Percentiles rank a stretch among this genome's conserved stretches.
These are phyloP conservation scores for Decapterus maruadsi DNA, from an alignment of 2,797 vertebrate species.

Conservation along the genomic window DNA sequence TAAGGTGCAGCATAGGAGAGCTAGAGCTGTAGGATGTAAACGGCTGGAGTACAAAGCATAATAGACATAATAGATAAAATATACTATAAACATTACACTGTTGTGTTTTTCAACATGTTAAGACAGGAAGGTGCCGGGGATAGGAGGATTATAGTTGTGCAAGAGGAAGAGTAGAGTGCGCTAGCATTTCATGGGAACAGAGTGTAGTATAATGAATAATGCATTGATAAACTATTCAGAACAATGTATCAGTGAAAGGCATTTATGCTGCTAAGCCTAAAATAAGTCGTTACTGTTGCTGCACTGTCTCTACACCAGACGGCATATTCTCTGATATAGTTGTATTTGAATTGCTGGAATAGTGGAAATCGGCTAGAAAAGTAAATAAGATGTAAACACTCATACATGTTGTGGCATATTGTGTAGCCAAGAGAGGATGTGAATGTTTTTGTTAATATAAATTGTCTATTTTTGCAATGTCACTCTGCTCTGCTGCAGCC, in stretches of 20 bases:
- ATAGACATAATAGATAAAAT: not conserved
- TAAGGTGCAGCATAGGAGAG: not conserved
- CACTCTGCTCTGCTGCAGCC: too few species aligned
- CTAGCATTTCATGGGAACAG: conserved; percentile 16
- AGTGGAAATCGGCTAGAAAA: too few species aligned
- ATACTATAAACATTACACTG: not conserved
- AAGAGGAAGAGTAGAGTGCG: conserved; percentile 24
- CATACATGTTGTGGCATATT: not conserved
- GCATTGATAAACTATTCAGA: conserved; percentile 7
- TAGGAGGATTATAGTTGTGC: conserved; percentile 15
- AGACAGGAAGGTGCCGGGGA: not conserved
- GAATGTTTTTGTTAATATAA: too few species aligned
- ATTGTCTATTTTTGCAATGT: too few species aligned
- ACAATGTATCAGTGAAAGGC: conserved; percentile 15
- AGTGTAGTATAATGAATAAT: conserved; percentile 29
- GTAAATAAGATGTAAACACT: too few species aligned
- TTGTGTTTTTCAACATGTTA: conserved; percentile 15
- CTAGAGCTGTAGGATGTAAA: not conserved
- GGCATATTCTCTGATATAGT: too few species aligned
- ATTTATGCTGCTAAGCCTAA: not conserved
- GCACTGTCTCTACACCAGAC: too few species aligned
- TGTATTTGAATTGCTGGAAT: too few species aligned
- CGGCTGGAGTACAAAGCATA: not conserved
- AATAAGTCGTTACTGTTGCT: not conserved
- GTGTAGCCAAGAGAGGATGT: not conserved